phyloP scores from a whole-genome alignment of 2,113 vertebrate species.

The Gymnobelideus leadbeateri region DNA sequence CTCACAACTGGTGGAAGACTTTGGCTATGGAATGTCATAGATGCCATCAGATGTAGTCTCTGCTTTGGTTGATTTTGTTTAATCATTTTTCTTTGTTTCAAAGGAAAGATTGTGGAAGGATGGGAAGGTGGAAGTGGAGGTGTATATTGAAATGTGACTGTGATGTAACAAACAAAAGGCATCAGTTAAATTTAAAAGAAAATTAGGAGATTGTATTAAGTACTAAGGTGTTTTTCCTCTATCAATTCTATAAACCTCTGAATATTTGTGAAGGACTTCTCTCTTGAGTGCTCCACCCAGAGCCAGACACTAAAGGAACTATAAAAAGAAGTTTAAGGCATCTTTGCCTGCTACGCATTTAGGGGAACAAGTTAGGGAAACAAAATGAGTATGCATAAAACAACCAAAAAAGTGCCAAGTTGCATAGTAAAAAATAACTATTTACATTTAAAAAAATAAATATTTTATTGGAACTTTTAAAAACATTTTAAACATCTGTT shows the following conservation, averaged over 20 bases:
- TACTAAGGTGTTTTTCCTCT: background rate
- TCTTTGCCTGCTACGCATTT: background rate
- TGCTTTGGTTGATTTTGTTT: background rate
- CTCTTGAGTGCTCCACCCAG: background rate
- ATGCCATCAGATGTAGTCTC: background rate
- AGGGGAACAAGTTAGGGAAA: background rate
- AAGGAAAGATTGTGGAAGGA: background rate
- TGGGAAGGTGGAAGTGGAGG: background rate
- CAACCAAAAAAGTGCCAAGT: background rate
- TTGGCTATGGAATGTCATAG: background rate
- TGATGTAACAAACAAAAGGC: background rate
- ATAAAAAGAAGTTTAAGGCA: background rate
- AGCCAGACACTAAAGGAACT: background rate
- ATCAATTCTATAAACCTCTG: background rate
- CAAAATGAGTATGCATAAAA: background rate
- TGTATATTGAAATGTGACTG: background rate
- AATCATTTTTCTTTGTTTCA: background rate
- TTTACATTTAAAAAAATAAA: background rate
- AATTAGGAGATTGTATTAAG: background rate
- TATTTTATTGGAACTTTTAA: background rate
- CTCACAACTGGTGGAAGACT: background rate
- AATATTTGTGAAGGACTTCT: background rate
- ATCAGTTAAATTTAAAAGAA: background rate
- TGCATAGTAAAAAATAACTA: background rate
- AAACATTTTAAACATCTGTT: background rate